Base-by-base conservation (phyloP, 2,113 vertebrate species). In the Xenopus borealis region DNA sequence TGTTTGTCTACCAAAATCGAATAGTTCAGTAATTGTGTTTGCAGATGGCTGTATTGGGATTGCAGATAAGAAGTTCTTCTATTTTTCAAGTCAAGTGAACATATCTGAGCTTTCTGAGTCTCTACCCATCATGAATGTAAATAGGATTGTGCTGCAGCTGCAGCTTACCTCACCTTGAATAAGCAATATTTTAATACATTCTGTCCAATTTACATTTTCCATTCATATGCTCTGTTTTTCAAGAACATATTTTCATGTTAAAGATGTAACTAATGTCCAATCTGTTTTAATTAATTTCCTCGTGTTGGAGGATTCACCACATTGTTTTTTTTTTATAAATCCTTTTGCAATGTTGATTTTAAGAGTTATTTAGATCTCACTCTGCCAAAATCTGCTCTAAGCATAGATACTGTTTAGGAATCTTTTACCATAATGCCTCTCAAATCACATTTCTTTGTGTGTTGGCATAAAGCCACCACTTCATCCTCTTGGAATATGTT, bases 151-250 rank as follows among this genome's bases (percentile, higher is more conserved):
- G 73, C 82, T 82, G 67, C 72, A 84, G 72, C 79, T 84, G 71
- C 75, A 83, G 65, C 65, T 84, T 85, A 79, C 81, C 84, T 84
- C 88, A 80, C 79, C 62, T 81, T 82, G 62, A 81, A 78, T 82
- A 83, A 86, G 78, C 69, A 74, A 82, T 82, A 80, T 81, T 83
- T 84, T 80, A 85, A 80, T 46, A 78, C 72, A 79, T 78, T 81
- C 69, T 85, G 71, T 50, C 78, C 79, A 67, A 82, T 84, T 88
- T 86, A 74, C 72, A 83, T 83, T 84, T 86, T 86, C 83, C 66
- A 81, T 88, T 82, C 82, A 6, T 62, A 62, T 52, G 27, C n/a
- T 62, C 44, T n/a, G n/a, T 13, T 69, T 69, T 3, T 62, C 65
- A 62, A 69, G 23, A 75, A 47, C 62, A 53, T 14, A 68, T 17